These are phyloP conservation scores for Limnephilus marmoratus DNA, from an alignment of 2,888 invertebrate genomes.

Conservation along the genomic window DNA sequence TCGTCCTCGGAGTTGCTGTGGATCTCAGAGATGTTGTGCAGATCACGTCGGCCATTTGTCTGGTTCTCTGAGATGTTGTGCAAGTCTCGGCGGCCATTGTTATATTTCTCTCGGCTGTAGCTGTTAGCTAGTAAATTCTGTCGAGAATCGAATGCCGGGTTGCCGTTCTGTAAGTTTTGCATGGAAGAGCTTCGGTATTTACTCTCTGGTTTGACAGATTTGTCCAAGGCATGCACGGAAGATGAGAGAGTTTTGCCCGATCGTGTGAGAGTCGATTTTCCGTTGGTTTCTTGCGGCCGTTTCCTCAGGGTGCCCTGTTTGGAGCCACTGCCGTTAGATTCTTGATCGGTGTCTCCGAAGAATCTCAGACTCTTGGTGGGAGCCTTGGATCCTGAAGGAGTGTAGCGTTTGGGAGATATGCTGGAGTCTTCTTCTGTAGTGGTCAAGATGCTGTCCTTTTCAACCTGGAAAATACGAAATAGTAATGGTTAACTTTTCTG, in stretches of 20 bases:
- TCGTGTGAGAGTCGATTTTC: conserved; percentile 53
- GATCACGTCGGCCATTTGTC: conserved; percentile 69
- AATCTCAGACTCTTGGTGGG: conserved; percentile 86
- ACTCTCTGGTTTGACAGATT: conserved; percentile 72
- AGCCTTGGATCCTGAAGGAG: conserved; percentile 71
- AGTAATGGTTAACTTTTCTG: not conserved
- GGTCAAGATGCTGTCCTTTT: conserved; percentile 75
- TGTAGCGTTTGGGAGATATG: conserved; percentile 70
- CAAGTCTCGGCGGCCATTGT: conserved; percentile 64
- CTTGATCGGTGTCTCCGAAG: conserved; percentile 90
- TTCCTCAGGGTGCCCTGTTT: conserved; percentile 69
- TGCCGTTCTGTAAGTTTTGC: conserved; percentile 72
- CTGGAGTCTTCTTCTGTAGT: conserved; percentile 78
- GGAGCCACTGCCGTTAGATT: conserved; percentile 80
- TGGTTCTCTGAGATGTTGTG: conserved; percentile 73
- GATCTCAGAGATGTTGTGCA: conserved; percentile 72
- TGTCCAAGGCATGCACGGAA: conserved; percentile 74
- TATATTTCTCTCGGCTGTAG: conserved; percentile 64
- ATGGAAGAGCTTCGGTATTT: conserved; percentile 74
- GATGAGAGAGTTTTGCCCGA: conserved; percentile 71
- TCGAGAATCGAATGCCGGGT: conserved; percentile 57
- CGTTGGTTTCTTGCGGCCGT: conserved; percentile 42
- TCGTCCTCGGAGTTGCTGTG: conserved; percentile 74
- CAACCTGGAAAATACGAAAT: conserved; percentile 69
- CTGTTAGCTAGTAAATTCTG: conserved; percentile 63